A percentile compares a stretch with the other conserved stretches of the same genome.
Evolutionary conservation across 2,888 invertebrate species (phyloP).

Genomic region (Neoaliturus tenellus): DNA sequence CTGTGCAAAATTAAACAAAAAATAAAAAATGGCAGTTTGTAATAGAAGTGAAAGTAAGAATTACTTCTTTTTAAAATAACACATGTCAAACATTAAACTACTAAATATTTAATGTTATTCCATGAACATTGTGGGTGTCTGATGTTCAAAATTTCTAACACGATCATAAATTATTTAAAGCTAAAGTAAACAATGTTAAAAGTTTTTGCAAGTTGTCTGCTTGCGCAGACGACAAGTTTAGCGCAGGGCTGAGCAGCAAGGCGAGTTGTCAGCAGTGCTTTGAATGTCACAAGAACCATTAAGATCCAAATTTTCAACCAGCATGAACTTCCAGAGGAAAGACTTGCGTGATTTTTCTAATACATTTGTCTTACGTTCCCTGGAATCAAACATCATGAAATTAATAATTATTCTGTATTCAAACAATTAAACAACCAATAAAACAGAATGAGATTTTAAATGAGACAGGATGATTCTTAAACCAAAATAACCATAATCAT

Average conservation of each 20-base stretch:
- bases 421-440: too few relatives aligned
- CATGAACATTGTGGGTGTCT: neutral
- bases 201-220: neutral
- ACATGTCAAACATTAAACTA: neutral
- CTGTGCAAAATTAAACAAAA: too few relatives aligned
- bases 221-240: neutral
- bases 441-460: too few relatives aligned
- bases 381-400: slow-evolving; percentile 62
- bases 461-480: too few relatives aligned
- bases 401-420: too few relatives aligned
- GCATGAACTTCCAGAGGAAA: slow-evolving; percentile 74
- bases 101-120: neutral
- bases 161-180: neutral
- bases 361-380: slow-evolving; percentile 92
- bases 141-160: neutral
- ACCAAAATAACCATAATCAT: too few relatives aligned
- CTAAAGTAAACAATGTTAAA: neutral
- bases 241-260: neutral
- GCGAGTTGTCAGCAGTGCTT: neutral
- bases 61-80: neutral
- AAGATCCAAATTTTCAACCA: slow-evolving; percentile 30
- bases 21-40: too few relatives aligned
- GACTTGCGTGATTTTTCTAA: slow-evolving; percentile 88
- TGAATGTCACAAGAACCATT: neutral
- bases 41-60: too few relatives aligned